Conservation (phyloP, 2,113 vertebrate species). For the Corynorhinus townsendii region DNA sequence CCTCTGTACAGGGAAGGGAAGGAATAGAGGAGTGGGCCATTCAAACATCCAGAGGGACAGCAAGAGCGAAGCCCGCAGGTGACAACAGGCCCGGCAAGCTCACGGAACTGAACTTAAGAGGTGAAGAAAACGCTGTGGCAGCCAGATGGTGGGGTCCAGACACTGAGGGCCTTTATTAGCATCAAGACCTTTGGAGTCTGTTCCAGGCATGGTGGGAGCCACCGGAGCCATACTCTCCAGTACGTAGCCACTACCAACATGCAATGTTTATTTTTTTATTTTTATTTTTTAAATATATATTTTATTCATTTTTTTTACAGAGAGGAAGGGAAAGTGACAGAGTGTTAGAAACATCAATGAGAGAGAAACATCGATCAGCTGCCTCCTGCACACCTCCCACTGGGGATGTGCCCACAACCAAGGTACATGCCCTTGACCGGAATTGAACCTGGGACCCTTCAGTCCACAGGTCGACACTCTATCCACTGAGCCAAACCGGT, state of each 20-base stretch:
- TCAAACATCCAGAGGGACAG: neutral
- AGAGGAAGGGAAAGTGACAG: no score
- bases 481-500: no score
- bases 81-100: neutral
- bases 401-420: no score
- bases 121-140: accelerated
- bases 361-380: no score
- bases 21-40: neutral
- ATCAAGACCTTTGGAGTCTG: neutral
- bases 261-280: no score
- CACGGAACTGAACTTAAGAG: neutral
- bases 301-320: no score
- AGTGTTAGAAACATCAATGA: no score
- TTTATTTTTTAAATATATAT: no score
- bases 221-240: accelerated
- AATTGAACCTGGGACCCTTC: no score
- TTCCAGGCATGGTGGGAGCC: neutral
- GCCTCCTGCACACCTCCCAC: no score
- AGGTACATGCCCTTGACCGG: no score
- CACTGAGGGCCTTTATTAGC: accelerated
- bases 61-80: accelerated
- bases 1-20: neutral
- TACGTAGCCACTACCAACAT: accelerated
- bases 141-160: neutral
- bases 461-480: no score